Conservation (phyloP, 2,113 vertebrate genomes). For the Arizona elegans region DNA sequence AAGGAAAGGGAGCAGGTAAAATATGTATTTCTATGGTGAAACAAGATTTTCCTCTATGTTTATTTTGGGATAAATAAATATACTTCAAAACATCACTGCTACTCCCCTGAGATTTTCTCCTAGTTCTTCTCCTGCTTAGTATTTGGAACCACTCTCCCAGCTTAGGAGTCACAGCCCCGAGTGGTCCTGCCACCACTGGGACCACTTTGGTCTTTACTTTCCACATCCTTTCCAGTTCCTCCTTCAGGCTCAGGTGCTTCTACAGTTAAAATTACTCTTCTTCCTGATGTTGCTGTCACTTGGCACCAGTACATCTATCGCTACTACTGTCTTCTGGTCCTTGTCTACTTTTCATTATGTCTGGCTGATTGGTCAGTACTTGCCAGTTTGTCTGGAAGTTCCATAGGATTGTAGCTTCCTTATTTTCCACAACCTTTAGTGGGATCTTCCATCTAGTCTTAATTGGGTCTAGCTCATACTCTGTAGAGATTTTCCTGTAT, state of each 20-base stretch:
- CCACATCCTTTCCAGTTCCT: no score
- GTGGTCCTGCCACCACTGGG: not conserved
- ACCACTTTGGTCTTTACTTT: not conserved
- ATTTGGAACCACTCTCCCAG: not conserved
- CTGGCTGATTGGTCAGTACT: not conserved
- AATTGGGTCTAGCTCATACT: not conserved
- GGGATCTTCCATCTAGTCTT: not conserved
- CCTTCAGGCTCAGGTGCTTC: no score
- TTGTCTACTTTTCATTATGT: not conserved
- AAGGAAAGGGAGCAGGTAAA: not conserved
- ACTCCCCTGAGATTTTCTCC: not conserved
- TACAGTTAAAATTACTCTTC: not conserved
- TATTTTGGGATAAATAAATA: not conserved
- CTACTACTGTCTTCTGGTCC: not conserved
- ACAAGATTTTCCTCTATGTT: not conserved
- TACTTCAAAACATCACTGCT: not conserved
- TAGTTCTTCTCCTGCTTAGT: not conserved
- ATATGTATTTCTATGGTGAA: not conserved
- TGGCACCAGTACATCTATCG: not conserved
- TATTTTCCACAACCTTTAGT: not conserved
- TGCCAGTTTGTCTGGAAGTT: not conserved
- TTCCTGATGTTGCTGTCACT: not conserved
- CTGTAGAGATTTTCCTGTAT: not conserved
- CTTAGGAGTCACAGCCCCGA: not conserved
- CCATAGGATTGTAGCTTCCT: not conserved